phyloP scores from a whole-genome alignment of 2,888 invertebrate species.

The Torymus auratus region DNA sequence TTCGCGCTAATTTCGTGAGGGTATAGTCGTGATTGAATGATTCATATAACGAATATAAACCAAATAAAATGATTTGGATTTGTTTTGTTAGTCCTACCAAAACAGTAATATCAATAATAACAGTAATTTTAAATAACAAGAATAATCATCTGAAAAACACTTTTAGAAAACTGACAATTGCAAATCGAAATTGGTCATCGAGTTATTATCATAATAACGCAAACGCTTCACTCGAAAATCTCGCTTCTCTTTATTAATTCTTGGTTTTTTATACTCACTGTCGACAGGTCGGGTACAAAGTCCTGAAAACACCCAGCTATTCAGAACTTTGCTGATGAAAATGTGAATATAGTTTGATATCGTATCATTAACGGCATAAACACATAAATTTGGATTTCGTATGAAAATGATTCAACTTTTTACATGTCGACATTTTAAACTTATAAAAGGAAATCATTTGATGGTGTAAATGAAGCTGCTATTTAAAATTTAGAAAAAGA shows the following conservation, averaged over 20 bases:
- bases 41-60: conserved; percentile 58
- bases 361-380: conserved; percentile 17
- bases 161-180: conserved; percentile 56
- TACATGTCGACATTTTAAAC: conserved; percentile 16
- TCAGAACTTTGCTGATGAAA: conserved; percentile 66
- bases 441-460: background rate
- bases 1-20: conserved; percentile 67
- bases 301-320: conserved; percentile 78
- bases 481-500: too few relatives aligned
- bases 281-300: conserved; percentile 77
- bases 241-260: conserved; percentile 64
- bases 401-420: conserved; percentile 7
- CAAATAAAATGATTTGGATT: conserved; percentile 49
- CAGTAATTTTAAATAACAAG: conserved; percentile 41
- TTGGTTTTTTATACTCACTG: conserved; percentile 76
- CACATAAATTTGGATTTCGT: conserved; percentile 14
- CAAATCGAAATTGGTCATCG: conserved; percentile 63
- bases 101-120: conserved; percentile 52
- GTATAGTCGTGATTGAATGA: conserved; percentile 59
- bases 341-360: conserved; percentile 31
- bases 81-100: conserved; percentile 74
- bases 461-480: background rate
- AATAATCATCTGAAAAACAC: conserved; percentile 53
- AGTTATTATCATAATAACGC: conserved; percentile 68
- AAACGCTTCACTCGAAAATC: conserved; percentile 75